A percentile compares a stretch with the other conserved stretches of the same genome.
phyloP scores from a whole-genome alignment of 2,797 vertebrate species.

The Columba guinea region DNA sequence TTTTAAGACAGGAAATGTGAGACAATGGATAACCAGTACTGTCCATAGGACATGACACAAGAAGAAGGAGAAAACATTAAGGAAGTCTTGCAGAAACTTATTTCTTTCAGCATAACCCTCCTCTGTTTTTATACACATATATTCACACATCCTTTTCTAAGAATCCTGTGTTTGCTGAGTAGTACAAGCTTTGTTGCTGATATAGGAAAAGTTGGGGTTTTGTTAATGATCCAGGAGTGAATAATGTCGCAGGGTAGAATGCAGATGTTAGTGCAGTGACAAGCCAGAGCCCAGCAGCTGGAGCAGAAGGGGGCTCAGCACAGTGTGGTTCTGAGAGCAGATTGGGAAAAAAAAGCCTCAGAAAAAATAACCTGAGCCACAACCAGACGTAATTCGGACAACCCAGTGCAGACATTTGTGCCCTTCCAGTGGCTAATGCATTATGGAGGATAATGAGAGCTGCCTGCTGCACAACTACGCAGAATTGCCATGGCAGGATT shows the following conservation, averaged over 20 bases:
- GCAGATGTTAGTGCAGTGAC: rapidly evolving
- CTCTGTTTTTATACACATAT: not conserved
- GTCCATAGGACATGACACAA: not conserved
- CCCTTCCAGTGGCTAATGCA: not conserved
- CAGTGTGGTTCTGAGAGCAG: rapidly evolving
- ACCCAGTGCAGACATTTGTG: not conserved
- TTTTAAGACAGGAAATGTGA: not conserved
- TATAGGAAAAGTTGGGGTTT: rapidly evolving
- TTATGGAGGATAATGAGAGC: not conserved
- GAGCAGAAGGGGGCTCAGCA: not conserved
- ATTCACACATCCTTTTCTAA: not conserved
- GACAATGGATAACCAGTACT: not conserved
- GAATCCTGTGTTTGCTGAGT: not conserved
- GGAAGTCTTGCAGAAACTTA: not conserved
- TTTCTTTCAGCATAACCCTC: not conserved
- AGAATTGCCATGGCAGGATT: not conserved
- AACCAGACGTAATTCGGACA: not conserved
- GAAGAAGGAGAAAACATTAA: not conserved
- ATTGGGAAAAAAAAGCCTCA: not conserved
- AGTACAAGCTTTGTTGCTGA: not conserved
- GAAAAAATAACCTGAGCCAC: not conserved
- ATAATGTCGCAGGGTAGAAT: not conserved
- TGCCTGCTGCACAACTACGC: not conserved
- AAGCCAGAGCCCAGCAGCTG: rapidly evolving
- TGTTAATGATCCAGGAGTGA: not conserved